Percentiles rank a stretch among this genome's conserved stretches.
Conservation (phyloP, 2,113 vertebrate species). For the Otus sunia region DNA sequence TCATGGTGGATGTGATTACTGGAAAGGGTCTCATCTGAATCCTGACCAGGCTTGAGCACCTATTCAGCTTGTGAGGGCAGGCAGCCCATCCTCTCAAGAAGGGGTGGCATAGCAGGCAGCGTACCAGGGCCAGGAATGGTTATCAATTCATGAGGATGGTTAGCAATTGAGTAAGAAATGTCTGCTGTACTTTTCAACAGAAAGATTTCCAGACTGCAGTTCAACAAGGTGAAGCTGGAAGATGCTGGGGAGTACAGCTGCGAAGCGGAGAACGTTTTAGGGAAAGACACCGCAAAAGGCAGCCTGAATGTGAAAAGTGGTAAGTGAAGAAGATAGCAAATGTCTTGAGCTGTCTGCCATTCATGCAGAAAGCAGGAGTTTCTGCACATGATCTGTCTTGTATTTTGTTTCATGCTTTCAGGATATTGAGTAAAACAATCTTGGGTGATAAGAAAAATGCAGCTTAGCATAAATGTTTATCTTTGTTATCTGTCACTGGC, state of each 20-base stretch:
- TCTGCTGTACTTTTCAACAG: constrained; percentile 79
- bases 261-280: constrained; percentile 91
- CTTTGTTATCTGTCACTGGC: constrained; percentile 73
- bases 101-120: not conserved
- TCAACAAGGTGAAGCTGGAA: constrained; percentile 89
- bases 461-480: constrained; percentile 75
- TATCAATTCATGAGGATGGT: not conserved
- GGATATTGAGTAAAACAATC: constrained; percentile 40
- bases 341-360: constrained; percentile 31
- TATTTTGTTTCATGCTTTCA: constrained; percentile 45
- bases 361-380: not conserved
- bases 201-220: constrained; percentile 95
- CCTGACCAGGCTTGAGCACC: not conserved
- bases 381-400: constrained; percentile 48
- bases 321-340: constrained; percentile 78
- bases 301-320: constrained; percentile 92
- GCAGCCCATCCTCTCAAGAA: not conserved
- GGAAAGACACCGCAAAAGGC: constrained; percentile 88
- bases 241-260: constrained; percentile 97
- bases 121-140: not conserved
- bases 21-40: not conserved
- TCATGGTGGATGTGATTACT: not conserved
- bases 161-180: constrained; percentile 43
- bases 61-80: not conserved
- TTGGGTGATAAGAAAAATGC: constrained; percentile 71